Percentiles rank a stretch among this genome's conserved stretches.
Conservation (phyloP, 2,113 vertebrate genomes). For the Paramormyrops kingsleyae region DNA sequence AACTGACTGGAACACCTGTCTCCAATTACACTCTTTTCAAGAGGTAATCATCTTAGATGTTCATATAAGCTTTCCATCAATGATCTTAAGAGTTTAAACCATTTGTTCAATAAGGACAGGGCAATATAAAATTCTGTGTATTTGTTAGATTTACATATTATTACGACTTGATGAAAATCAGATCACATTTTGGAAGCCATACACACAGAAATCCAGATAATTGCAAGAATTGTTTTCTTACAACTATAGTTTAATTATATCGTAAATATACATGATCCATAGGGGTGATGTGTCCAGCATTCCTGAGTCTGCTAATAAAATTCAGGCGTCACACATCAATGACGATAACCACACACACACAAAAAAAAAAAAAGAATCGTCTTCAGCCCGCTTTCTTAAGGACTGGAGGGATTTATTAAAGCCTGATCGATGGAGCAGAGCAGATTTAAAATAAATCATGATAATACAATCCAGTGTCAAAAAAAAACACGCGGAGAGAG, state of each 20-base stretch:
- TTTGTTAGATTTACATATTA: neutral
- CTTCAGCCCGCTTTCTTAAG: conserved; percentile 13
- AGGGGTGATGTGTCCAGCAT: neutral
- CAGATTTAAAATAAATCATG: conserved; percentile 27
- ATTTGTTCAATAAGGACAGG: neutral
- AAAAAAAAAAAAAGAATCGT: neutral
- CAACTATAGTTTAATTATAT: conserved; percentile 19
- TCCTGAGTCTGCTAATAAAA: conserved; percentile 14
- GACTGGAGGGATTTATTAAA: conserved; percentile 23
- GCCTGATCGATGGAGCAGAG: conserved; percentile 21
- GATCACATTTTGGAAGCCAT: neutral
- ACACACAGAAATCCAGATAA: neutral
- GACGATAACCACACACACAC: neutral
- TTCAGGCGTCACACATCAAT: neutral
- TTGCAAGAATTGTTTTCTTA: neutral
- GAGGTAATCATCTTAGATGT: neutral
- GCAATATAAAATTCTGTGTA: neutral
- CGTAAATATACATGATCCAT: conserved; percentile 12
- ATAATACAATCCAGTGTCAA: conserved; percentile 18
- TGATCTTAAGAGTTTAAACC: neutral
- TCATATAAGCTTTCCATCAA: neutral
- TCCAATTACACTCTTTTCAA: neutral
- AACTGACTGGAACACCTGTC: neutral
- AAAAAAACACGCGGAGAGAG: neutral
- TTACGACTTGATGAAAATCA: neutral